phyloP scores from a whole-genome alignment of 2,113 vertebrate species.

The Corynorhinus townsendii region DNA sequence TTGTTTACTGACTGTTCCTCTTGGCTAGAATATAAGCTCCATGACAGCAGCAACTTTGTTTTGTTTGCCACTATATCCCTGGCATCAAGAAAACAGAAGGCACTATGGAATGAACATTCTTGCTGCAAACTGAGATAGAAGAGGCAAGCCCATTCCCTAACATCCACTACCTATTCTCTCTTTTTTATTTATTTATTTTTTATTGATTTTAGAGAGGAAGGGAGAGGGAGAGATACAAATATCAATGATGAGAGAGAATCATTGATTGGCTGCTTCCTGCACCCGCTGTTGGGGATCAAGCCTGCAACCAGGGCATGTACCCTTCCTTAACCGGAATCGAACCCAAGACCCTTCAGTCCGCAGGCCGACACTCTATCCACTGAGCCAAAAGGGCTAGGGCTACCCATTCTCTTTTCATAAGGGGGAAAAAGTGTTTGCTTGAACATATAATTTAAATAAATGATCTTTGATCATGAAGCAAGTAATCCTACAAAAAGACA shows the following conservation, averaged over 20 bases:
- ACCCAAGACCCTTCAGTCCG: neutral
- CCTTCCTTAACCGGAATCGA: neutral
- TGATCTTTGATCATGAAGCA: constrained; percentile 19
- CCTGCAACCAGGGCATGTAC: too few relatives aligned
- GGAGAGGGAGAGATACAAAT: neutral
- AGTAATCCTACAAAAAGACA: constrained; percentile 47
- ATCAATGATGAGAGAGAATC: neutral
- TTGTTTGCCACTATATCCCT: neutral
- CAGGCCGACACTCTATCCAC: neutral
- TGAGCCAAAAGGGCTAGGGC: neutral
- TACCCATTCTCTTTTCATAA: neutral
- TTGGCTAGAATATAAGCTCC: neutral
- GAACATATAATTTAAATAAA: constrained; percentile 60
- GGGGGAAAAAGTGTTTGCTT: neutral
- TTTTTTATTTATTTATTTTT: neutral
- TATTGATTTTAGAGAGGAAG: neutral
- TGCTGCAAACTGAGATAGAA: neutral
- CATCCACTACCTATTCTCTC: neutral
- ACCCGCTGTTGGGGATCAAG: neutral
- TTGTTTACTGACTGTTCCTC: neutral
- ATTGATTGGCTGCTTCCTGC: neutral
- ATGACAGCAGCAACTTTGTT: neutral
- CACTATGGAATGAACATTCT: constrained; percentile 28
- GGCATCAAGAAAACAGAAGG: neutral
- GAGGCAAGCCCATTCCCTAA: neutral